phyloP scores from a whole-genome alignment of 2,797 vertebrate genomes.

The Octomys mimax region DNA sequence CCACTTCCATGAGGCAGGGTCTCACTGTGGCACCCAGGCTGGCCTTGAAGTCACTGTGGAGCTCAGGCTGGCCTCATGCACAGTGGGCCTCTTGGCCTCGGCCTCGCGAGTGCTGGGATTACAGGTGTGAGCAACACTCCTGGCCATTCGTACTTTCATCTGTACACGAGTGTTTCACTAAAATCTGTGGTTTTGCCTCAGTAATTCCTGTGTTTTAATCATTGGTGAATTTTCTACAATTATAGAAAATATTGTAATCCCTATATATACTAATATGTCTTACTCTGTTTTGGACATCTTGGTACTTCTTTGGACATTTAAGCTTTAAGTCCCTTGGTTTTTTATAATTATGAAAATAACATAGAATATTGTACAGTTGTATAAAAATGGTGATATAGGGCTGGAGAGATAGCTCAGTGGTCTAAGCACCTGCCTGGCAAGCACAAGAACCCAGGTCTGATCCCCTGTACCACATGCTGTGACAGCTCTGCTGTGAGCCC shows the following conservation, averaged over 20 bases:
- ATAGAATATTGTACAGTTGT: not conserved
- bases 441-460: too few relatives aligned
- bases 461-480: too few relatives aligned
- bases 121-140: not conserved
- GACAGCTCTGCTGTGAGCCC: too few relatives aligned
- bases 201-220: not conserved
- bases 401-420: too few relatives aligned
- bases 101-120: not conserved
- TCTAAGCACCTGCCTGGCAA: too few relatives aligned
- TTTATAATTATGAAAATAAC: slow-evolving; percentile 30
- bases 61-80: not conserved
- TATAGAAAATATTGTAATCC: not conserved
- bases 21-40: not conserved
- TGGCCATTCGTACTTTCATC: not conserved
- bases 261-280: not conserved
- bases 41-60: not conserved
- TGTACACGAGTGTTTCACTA: not conserved
- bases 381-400: not conserved
- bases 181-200: slow-evolving; percentile 49
- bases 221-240: not conserved
- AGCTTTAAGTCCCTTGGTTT: not conserved
- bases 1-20: not conserved
- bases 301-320: slow-evolving; percentile 12
- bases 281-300: slow-evolving; percentile 3
- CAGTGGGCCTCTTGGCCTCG: not conserved